Evolutionary conservation across 2,797 vertebrate genomes (phyloP).

Genomic region (Macropus fuliginosus): DNA sequence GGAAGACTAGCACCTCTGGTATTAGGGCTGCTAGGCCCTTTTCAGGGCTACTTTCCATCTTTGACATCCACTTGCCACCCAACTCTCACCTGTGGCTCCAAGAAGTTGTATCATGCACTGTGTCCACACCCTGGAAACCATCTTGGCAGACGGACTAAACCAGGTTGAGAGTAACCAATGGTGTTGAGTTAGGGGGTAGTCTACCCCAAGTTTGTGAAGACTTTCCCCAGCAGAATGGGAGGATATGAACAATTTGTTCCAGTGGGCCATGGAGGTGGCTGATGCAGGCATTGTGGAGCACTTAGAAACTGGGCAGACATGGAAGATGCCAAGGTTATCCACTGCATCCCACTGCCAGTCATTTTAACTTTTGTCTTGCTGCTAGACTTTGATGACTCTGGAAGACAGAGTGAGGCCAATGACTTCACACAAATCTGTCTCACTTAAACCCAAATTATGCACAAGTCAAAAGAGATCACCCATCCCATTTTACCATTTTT

Average conservation of each 20-base stretch:
- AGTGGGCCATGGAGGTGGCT: background rate
- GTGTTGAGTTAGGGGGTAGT: background rate
- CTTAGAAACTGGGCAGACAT: background rate
- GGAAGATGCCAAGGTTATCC: background rate
- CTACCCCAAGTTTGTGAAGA: background rate
- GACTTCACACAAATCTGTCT: background rate
- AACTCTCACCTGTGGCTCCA: background rate
- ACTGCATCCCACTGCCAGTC: background rate
- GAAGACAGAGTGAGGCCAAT: background rate
- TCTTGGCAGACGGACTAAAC: background rate
- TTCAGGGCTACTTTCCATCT: background rate
- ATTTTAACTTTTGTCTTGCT: background rate
- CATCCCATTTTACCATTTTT: background rate
- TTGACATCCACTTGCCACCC: background rate
- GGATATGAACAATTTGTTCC: background rate
- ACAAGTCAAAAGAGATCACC: background rate
- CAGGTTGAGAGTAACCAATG: background rate
- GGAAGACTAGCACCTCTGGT: background rate
- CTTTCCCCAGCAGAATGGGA: background rate
- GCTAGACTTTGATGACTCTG: background rate
- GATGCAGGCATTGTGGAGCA: background rate
- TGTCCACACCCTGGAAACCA: background rate
- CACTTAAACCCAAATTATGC: background rate
- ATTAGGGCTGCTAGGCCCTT: background rate
- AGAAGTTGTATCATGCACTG: background rate